These are phyloP conservation scores for Drosophila mimica DNA, from an alignment of 2,888 invertebrate species.

Conservation along the genomic window DNA sequence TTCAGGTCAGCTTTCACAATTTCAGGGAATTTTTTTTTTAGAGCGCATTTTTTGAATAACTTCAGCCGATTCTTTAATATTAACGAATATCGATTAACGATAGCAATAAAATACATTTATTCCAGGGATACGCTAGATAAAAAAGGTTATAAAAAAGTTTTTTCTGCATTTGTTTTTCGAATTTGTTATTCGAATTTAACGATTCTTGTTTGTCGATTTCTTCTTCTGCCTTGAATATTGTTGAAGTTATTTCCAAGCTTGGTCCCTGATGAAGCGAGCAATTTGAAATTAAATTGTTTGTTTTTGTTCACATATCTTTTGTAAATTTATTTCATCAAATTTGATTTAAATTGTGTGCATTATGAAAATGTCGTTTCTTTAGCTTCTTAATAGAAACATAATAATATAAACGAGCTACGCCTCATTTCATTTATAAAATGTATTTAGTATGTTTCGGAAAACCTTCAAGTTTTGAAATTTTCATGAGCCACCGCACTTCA, in stretches of 20 bases:
- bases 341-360: background rate
- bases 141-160: background rate
- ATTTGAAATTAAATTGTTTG: background rate
- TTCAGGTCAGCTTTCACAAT: background rate
- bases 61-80: background rate
- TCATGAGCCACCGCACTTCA: constrained; percentile 1
- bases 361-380: background rate
- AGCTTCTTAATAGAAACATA: constrained; percentile 5
- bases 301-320: background rate
- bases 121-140: background rate
- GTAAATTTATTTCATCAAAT: background rate
- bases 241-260: background rate
- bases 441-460: background rate
- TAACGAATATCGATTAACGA: background rate
- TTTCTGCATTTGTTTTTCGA: background rate
- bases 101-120: background rate
- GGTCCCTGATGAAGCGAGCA: background rate
- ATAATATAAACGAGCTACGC: constrained; percentile 8
- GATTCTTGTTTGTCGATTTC: background rate
- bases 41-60: background rate
- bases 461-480: constrained; percentile 18
- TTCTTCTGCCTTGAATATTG: background rate
- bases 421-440: background rate
- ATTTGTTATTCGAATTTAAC: background rate
- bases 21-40: background rate